These are phyloP conservation scores for Spea bombifrons DNA, from an alignment of 2,113 vertebrate genomes.

Conservation along the genomic window DNA sequence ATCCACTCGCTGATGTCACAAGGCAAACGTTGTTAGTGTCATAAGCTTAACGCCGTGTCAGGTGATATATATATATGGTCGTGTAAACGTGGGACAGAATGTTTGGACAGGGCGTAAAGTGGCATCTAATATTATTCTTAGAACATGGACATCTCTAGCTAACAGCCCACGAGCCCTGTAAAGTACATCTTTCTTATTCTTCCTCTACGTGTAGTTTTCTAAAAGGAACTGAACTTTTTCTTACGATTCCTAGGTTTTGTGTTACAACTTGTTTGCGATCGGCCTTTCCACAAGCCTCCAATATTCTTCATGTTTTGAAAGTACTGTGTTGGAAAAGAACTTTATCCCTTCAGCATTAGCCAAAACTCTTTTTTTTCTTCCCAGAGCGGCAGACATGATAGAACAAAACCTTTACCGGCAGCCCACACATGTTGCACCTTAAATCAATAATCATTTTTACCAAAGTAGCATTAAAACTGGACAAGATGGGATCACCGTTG, in stretches of 20 bases:
- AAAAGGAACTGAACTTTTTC: background rate
- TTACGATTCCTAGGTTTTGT: conserved; percentile 38
- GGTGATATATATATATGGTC: too few relatives aligned
- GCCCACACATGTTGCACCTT: conserved; percentile 51
- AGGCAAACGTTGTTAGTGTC: too few relatives aligned
- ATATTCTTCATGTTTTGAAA: conserved; percentile 14
- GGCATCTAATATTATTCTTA: too few relatives aligned
- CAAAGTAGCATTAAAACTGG: background rate
- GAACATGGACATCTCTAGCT: too few relatives aligned
- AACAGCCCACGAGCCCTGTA: too few relatives aligned
- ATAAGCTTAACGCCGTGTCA: too few relatives aligned
- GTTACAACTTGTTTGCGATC: conserved; percentile 39
- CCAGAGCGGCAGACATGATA: conserved; percentile 49
- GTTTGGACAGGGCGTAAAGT: too few relatives aligned
- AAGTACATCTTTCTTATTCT: too few relatives aligned
- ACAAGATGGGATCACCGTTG: conserved; percentile 14
- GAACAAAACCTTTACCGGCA: conserved; percentile 52
- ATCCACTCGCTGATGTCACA: too few relatives aligned
- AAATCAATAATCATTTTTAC: conserved; percentile 59
- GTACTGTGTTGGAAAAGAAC: conserved; percentile 38
- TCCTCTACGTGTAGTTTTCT: too few relatives aligned
- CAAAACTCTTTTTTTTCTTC: conserved; percentile 42
- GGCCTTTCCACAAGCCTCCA: conserved; percentile 14
- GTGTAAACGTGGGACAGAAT: too few relatives aligned
- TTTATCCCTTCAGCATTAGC: conserved; percentile 38